Base-by-base conservation (phyloP, 92 coral and sea anemone genomes). In the Pocillopora grandis region DNA sequence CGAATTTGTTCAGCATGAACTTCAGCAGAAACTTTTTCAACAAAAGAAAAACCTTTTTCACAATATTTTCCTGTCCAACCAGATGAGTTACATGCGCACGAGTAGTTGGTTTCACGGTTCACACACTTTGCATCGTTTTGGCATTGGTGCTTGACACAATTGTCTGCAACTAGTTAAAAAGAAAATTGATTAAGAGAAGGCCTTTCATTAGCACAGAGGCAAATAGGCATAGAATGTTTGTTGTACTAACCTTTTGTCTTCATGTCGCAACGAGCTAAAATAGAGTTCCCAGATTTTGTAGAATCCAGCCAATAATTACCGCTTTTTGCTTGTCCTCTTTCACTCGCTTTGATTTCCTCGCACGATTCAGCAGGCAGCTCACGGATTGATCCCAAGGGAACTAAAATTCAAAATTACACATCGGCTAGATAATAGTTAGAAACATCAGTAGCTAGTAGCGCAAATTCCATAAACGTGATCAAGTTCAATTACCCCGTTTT, bases 281-380 rank as follows among this genome's bases (percentile, higher is more conserved):
- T 49, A 56, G 76, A 18, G 2, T 71, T 36, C 23, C 76, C 55
- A 49, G 56, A 36, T 36, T 58, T 18, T 1, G 58, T 36, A 9
- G 58, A 49, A 71, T 71, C 76, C 76, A 71, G 42, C 76, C 76
- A 71, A 56, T 71, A 71, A 13, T 49, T 71, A 19, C 56, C 76
- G 58, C 23, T 23, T 23, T 56, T 71, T 56, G 23, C 57, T 36
- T 71, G 56, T 49, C 12, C 76, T 36, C 76, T 58, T 37, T 71
- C 76, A 49, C 76, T 69, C 42, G 74, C 74, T 0, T 69, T 69
- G 27, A 27, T 27, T 27, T 27, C 27, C 27, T 27, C 1, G 27
- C 27, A 27, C 27, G 27, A 27, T 27, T 27, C 27, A 27, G 27
- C 27, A 27, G 27, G 27, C 27, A 27, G 27, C 27, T 27, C 37